These are phyloP conservation scores for Ischnus inquisitorius DNA, from an alignment of 2,888 invertebrate genomes.

Conservation along the genomic window DNA sequence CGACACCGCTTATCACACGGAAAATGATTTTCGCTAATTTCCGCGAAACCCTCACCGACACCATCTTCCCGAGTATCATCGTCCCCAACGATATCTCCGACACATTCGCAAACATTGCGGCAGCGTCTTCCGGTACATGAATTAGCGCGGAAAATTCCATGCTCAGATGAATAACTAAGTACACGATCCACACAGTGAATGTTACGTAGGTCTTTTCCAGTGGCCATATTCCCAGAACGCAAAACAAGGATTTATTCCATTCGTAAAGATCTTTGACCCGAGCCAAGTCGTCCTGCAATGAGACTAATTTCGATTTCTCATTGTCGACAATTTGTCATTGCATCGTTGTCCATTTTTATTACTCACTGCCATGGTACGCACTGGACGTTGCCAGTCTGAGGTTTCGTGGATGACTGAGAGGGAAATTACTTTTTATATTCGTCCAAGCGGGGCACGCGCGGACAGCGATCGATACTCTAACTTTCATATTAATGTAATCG, in stretches of 20 bases:
- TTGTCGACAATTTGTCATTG: not conserved
- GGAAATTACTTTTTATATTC: not conserved
- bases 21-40: slow-evolving; percentile 39
- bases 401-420: not conserved
- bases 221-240: slow-evolving; percentile 58
- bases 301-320: not conserved
- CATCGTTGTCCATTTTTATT: not conserved
- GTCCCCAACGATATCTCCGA: slow-evolving; percentile 47
- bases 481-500: not conserved
- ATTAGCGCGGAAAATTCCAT: slow-evolving; percentile 47
- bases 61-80: slow-evolving; percentile 54
- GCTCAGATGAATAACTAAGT: slow-evolving; percentile 48
- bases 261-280: slow-evolving; percentile 62
- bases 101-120: slow-evolving; percentile 52
- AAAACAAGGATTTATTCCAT: slow-evolving; percentile 57
- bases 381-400: not conserved
- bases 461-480: not conserved
- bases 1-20: slow-evolving; percentile 21
- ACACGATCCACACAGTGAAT: slow-evolving; percentile 47
- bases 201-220: slow-evolving; percentile 41
- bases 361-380: not conserved
- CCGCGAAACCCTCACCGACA: slow-evolving; percentile 53
- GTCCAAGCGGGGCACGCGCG: not conserved
- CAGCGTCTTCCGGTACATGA: slow-evolving; percentile 50
- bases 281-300: slow-evolving; percentile 46